A percentile compares a stretch with the other conserved stretches of the same genome.
Conservation (phyloP, 2,797 vertebrate genomes). For the Pangasius djambal region DNA sequence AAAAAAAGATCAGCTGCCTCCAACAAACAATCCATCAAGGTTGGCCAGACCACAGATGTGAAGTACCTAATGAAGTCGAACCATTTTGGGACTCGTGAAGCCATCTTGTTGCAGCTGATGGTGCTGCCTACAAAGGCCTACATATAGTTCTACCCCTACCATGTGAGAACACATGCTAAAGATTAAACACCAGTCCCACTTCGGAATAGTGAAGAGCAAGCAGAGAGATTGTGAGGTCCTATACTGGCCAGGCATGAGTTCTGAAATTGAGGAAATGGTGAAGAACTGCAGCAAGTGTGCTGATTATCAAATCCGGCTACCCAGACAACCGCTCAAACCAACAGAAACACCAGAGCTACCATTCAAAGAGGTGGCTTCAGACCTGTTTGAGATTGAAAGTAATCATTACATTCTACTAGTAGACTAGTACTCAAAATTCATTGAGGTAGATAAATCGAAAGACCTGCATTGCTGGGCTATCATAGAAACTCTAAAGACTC, state of each 20-base stretch:
- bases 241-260: too few species aligned
- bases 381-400: too few species aligned
- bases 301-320: neutral
- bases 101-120: constrained; percentile 10
- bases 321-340: neutral
- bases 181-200: constrained; percentile 1
- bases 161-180: constrained; percentile 23
- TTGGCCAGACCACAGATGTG: neutral
- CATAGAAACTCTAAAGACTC: too few species aligned
- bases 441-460: too few species aligned
- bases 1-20: constrained; percentile 11
- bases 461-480: too few species aligned
- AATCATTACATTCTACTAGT: too few species aligned
- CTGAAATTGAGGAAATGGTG: too few species aligned
- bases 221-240: too few species aligned
- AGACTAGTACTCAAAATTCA: too few species aligned
- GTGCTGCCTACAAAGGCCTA: constrained; percentile 36
- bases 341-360: neutral
- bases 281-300: neutral
- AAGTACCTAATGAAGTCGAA: neutral
- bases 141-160: constrained; percentile 33
- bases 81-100: constrained; percentile 46
- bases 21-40: neutral
- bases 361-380: neutral
- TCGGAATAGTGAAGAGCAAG: too few species aligned